Base-by-base conservation (phyloP, 2,888 invertebrate species). In the Dasypogon diadema region DNA sequence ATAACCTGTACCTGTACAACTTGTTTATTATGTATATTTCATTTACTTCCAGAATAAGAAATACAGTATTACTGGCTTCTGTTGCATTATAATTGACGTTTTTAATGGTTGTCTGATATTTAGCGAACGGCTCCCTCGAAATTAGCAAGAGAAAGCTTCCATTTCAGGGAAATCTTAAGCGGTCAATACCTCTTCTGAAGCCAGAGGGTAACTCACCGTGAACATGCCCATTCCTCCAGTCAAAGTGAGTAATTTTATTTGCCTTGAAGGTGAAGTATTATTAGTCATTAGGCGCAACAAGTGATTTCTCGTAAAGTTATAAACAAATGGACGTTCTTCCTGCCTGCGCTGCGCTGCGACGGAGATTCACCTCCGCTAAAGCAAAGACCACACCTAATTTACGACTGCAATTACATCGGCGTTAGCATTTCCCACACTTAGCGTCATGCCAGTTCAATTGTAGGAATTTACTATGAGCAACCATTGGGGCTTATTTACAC, bases 371-470 rank as follows among this genome's bases (percentile, higher is more conserved):
- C 51, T 30, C 70, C 54, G 70, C 24, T 70, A 54, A 70, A 30
- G 54, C 34, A 56, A 73, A 34, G 56, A 73, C 73, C 73, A 73
- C 73, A 73, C 73, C 73, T 73, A 42, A 73, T 73, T 73, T 73
- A 73, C 54, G 73, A 56, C 73, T 42, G 55, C 73, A 73, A 73
- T 56, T 73, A 73, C 42, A 37, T 18, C 60, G 21, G 21, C 56
- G 42, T 56, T 73, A 56, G 73, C 37, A 30, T 56, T 73, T 73
- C 73, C 73, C 73, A 73, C 73, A 73, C 42, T 73, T 56, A 73
- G 42, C 73, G 73, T 73, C 37, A 56, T 22, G 42, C 22, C 42
- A 14, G 30, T 21, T 55, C 56, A 73, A 55, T 56, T 73, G 56
- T n/a, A 56, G 56, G 73, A 73, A 56, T 54, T 42, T 42, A 73